phyloP scores from a whole-genome alignment of 2,113 vertebrate species.

The Proterorhinus semilunaris region DNA sequence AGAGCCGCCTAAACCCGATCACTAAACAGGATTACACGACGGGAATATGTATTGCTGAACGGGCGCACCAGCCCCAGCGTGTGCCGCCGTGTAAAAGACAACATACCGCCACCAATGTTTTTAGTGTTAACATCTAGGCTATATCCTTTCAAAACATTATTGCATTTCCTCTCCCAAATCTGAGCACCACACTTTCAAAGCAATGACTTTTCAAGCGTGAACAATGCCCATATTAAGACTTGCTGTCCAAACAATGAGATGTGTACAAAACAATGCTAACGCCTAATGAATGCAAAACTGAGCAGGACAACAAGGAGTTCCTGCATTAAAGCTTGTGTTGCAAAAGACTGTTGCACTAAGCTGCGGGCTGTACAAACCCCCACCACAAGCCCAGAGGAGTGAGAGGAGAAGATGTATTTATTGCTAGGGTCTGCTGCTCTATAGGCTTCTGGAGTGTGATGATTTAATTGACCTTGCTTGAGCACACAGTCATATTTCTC shows the following conservation, averaged over 20 bases:
- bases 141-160: background rate
- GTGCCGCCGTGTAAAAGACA: constrained; percentile 1
- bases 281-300: constrained; percentile 7
- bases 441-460: constrained; percentile 23
- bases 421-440: constrained; percentile 20
- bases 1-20: constrained; percentile 54
- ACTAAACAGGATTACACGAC: constrained; percentile 66
- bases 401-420: constrained; percentile 18
- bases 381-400: background rate
- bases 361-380: constrained; percentile 23
- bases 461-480: constrained; percentile 44
- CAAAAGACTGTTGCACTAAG: constrained; percentile 29
- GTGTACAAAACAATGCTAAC: constrained; percentile 20
- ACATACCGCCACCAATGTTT: constrained; percentile 8
- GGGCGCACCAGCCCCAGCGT: constrained; percentile 33
- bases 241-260: constrained; percentile 5
- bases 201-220: constrained; percentile 49
- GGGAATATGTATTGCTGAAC: constrained; percentile 53
- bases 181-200: constrained; percentile 41
- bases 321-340: constrained; percentile 26
- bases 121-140: constrained; percentile 27
- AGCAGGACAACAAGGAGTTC: constrained; percentile 23
- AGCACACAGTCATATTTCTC: constrained; percentile 41
- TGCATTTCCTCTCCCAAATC: background rate
- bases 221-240: constrained; percentile 49